Base-by-base conservation (phyloP, 1,140 invertebrate genomes). In the Vollenhovia emeryi region DNA sequence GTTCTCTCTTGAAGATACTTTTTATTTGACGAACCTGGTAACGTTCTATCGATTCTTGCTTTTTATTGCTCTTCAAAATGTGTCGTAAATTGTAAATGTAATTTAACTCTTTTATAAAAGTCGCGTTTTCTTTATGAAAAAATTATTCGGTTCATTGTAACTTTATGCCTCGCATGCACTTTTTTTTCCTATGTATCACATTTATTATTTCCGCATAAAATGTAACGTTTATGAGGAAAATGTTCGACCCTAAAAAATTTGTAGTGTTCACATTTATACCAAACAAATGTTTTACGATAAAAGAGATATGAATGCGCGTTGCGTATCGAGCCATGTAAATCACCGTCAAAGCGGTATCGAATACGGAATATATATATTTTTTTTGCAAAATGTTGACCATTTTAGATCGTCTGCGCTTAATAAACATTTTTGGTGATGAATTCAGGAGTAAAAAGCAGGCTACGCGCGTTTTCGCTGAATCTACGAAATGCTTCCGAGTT, bases 201-300 rank as follows among this genome's bases (percentile, higher is more conserved):
- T 69, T 80, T 69, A 68, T 68, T 40, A 80, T 64, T 78, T 52
- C 27, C 9, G 5, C 21, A 24, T 30, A 24, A 59, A 75, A 59
- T 48, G 7, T 24, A 73, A 68, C 11, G 55, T 69, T 79, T 69
- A 40, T 15, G 30, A 9, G 30, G 71, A 30, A 80, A 80, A 57
- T 69, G 9, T 71, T 71, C 40, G 18, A 30, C 43, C 3, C 18
- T 21, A 55, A 69, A 55, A 69, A 57, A 30, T 71, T 55, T 43
- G 11, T 60, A 33, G 13, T 1, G 15, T 62, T 4, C 11, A 50
- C 13, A 18, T 78, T 64, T 64, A n/a, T n/a, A 50, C 4, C 6
- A 30, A 48, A 64, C 59, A 64, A 78, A 78, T 36, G 43, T 78
- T 64, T 64, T 50, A 3, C 43, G 27, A 64, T 24, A 36, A 64